These are phyloP conservation scores for Pammene aurita DNA, from an alignment of 2,888 invertebrate species.

Conservation along the genomic window DNA sequence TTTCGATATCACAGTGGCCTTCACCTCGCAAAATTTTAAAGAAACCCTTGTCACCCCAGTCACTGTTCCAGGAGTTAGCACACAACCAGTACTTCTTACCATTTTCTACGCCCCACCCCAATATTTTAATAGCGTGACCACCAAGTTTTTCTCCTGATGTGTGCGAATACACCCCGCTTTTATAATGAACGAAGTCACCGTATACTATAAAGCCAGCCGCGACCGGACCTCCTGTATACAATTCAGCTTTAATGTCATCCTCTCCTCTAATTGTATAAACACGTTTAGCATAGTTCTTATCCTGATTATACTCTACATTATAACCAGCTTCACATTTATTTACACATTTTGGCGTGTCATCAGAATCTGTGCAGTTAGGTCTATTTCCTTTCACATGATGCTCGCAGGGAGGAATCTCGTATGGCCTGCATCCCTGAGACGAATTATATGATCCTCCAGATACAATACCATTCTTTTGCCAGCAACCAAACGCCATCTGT, in stretches of 20 bases:
- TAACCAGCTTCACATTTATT: neutral
- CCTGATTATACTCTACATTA: conserved; percentile 1
- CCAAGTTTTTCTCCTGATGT: neutral
- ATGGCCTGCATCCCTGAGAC: conserved; percentile 10
- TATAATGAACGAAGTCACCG: neutral
- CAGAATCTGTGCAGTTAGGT: neutral
- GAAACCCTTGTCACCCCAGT: conserved; percentile 12
- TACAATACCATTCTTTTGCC: neutral
- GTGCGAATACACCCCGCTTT: conserved; percentile 1
- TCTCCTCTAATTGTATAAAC: neutral
- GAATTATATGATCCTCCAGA: conserved; percentile 13
- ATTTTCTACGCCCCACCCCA: conserved; percentile 6
- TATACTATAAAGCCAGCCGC: neutral
- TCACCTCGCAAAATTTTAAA: conserved; percentile 10
- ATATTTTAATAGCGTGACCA: conserved; percentile 2
- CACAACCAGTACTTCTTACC: conserved; percentile 17
- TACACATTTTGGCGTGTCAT: neutral
- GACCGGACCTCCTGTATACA: neutral
- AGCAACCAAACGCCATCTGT: neutral
- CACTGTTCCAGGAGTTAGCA: conserved; percentile 3
- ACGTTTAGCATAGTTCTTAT: neutral
- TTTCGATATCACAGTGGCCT: neutral
- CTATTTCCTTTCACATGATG: neutral
- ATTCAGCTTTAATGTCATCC: neutral
- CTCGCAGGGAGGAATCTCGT: conserved; percentile 9